Base-by-base conservation (phyloP, 2,113 vertebrate species). In the Notiomystis cincta region DNA sequence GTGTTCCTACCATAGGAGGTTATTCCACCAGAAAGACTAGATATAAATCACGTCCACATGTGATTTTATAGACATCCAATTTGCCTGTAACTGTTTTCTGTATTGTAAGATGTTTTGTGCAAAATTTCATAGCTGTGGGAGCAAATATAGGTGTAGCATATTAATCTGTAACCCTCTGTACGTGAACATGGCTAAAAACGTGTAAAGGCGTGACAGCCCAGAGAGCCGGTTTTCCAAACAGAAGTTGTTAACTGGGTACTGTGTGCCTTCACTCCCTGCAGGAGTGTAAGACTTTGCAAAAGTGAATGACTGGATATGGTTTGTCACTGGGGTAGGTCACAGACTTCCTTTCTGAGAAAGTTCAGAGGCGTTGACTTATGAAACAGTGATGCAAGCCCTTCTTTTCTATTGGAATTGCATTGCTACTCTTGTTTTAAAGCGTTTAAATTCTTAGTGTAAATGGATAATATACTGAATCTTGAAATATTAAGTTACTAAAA, bases 241-340 rank as follows among this genome's bases (percentile, higher is more conserved):
- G 38, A 70, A 13, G 7, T 31, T 60, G 14, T 30, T 65, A 35
- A 7, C 24, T 42, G 15, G 6, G 4, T 58, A 15, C 10, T 16
- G 7, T 58, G 45, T 78, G 5, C 37, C 24, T 70, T 66, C 35
- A 21, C 11, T 80, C 13, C 14, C 37, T 67, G 15, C 22, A 67
- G 15, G 16, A 12, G 8, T 66, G 65, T 40, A 58, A 75, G 22
- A 37, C 28, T 44, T 64, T 7, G 20, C 16, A 60, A 10, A 45
- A 72, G 22, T 35, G 33, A 91, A 21, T 1, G 2, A 6, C 19
- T 2, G 1, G 7, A 1, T 57, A 6, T 20, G 6, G 6, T 57
- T 79, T 90, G 27, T 47, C 17, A 11, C n/a, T 23, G 37, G 22
- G 4, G 5, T 37, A 23, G 62, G 24, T 56, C 35, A 47, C 24